A percentile compares a stretch with the other conserved stretches of the same genome.
phyloP scores from a whole-genome alignment of 2,797 vertebrate genomes.

The Hydrophis major region DNA sequence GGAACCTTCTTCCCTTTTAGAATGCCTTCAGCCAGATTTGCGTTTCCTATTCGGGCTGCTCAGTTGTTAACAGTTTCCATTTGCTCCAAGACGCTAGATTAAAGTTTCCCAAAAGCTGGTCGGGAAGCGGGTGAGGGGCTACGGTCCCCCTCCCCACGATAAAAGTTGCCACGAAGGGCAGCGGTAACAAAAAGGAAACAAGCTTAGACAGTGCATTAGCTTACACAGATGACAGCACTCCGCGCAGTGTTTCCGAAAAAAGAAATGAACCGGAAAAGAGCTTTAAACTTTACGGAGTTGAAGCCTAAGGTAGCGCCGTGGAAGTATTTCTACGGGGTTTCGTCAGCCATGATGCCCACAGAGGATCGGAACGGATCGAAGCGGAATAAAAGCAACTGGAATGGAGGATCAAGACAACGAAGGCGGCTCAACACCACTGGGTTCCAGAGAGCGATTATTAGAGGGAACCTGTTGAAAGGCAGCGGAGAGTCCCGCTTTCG shows the following conservation, averaged over 20 bases:
- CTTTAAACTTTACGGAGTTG: neutral
- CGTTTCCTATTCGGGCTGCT: neutral
- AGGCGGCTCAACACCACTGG: neutral
- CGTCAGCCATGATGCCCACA: neutral
- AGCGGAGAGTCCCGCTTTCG: neutral
- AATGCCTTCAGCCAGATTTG: neutral
- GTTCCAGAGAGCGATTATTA: neutral
- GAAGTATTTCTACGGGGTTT: neutral
- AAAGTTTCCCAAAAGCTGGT: neutral
- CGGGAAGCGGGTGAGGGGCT: neutral
- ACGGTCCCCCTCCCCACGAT: neutral
- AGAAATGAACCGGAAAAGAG: neutral
- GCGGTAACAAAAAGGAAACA: fast-evolving
- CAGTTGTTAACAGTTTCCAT: neutral
- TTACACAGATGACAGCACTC: neutral
- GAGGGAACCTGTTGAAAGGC: neutral
- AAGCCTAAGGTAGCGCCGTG: neutral
- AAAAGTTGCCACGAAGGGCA: neutral
- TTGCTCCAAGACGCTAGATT: neutral
- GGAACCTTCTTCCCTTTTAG: neutral
- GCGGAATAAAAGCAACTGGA: neutral
- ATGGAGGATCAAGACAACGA: neutral
- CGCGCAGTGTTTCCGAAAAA: neutral
- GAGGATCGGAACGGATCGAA: neutral
- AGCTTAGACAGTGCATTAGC: neutral